Evolutionary conservation across 2,888 invertebrate genomes (phyloP), one percentile per base, ranked within the genome.

Genomic region (Drosophila hamatofila): DNA sequence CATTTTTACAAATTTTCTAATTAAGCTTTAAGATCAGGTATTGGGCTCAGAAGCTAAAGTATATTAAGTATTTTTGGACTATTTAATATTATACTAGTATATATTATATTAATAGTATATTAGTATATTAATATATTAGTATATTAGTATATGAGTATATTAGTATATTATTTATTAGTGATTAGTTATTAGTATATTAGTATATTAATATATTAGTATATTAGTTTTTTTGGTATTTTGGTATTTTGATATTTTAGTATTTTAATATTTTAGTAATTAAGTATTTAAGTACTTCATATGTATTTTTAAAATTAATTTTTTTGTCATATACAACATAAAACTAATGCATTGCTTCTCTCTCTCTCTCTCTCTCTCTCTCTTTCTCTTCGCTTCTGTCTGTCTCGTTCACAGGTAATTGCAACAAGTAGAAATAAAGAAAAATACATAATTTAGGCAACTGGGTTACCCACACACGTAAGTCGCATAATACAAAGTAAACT

Each of bases 371-470:
- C 25, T 25, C n/a, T 23, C 21, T 1, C 21, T 30, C 8, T 18
- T 14, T 54, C 39, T 27, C 11, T 51, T n/a, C n/a, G n/a, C n/a
- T n/a, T n/a, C n/a, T n/a, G n/a, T n/a, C 9, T 18, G 16, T 23
- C 51, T 81, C 72, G 44, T 78, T 67, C 51, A 21, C 78, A 78
- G 78, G 78, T 78, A 78, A 78, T 82, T 78, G 56, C 52, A 78
- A 72, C 48, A 48, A 51, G 4, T 33, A 49, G 18, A 33, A 49
- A 18, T 37, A 12, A 12, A 49, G 14, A 8, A 30, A 49, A 37
- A 33, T 14, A 62, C 62, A 54, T 55, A 37, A 75, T 80, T 77
- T 62, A 56, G 62, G 48, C 73, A 80, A 81, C 78, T 72, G 81
- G 77, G 60, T 77, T 77, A 71, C 30, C 56, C 42, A 42, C 39